Evolutionary conservation across 2,797 vertebrate species (phyloP), one percentile per base, ranked within the genome.

Genomic region (Ammospiza maritima): DNA sequence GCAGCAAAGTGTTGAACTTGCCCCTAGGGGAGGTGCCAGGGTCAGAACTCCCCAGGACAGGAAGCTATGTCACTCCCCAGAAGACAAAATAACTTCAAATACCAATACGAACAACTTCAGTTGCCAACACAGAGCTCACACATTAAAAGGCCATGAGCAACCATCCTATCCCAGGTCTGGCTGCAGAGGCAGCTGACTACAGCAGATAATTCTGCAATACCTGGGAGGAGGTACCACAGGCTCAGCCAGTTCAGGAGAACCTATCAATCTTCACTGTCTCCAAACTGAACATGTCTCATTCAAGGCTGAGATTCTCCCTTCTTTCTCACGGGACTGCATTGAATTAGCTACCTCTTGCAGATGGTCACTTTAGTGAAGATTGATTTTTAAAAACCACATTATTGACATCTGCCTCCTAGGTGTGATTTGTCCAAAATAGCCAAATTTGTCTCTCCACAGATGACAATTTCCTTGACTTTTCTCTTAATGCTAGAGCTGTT

Each of bases 191-290:
- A 72, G 40, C 11, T 61, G 34, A 82, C 65, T 19, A 57, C 4
- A 1, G 64, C 16, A 82, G 23, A 8, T 53, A 74, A 64, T 51
- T 77, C 66, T 64, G 34, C 44, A 62, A 20, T 56, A 34, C 23
- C 45, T n/a, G 13, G 16, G 7, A 77, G 5, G 29, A 80, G 36
- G 13, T 5, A 78, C 3, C 14, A 32, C 0, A 0, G 57, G 38
- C 38, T 75, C 34, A 38, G 74, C 4, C 70, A 86, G 5, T 69
- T 25, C 66, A 61, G 54, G 38, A 65, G 26, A 22, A 69, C 17
- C 34, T 61, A 21, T 27, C 29, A 54, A 47, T 30, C 57, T 78
- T 50, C 44, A 78, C 25, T 32, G 32, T 45, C 45, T 72, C 65
- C 62, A 56, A 74, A 77, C 13, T 45, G 19, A 10, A 29, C 1